Conservation (phyloP, 1,140 invertebrate species). For the Oedothorax gibbosus region DNA sequence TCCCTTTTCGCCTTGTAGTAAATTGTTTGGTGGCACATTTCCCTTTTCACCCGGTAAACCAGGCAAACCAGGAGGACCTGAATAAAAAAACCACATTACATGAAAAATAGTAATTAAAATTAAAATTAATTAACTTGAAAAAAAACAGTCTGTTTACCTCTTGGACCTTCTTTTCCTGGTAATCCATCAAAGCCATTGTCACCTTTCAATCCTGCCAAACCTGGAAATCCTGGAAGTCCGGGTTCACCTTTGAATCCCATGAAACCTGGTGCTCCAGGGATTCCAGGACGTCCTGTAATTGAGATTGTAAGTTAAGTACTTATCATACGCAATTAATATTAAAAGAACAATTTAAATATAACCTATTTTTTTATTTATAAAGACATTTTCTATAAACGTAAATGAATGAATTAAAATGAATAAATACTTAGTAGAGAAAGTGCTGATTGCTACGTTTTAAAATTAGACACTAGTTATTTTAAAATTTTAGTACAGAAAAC, state of each 20-base stretch:
- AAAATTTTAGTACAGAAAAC: too few species aligned
- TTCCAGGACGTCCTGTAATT: conserved; percentile 66
- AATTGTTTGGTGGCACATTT: conserved; percentile 35
- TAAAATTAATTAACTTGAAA: not conserved
- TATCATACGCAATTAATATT: too few species aligned
- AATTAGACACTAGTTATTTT: too few species aligned
- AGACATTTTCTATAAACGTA: too few species aligned
- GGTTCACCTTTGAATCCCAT: conserved; percentile 55
- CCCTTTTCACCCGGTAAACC: conserved; percentile 60
- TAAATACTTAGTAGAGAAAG: too few species aligned
- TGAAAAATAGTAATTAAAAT: not conserved
- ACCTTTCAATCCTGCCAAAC: conserved; percentile 70
- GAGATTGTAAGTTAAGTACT: too few species aligned
- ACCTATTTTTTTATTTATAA: too few species aligned
- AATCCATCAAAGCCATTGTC: conserved; percentile 79
- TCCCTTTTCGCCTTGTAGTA: conserved; percentile 47
- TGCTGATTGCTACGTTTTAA: too few species aligned
- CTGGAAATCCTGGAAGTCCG: conserved; percentile 72
- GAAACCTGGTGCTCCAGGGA: conserved; percentile 68
- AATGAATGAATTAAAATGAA: too few species aligned
- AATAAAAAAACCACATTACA: not conserved
- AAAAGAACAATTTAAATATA: too few species aligned
- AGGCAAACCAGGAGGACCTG: conserved; percentile 42
- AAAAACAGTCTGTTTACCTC: conserved; percentile 1
- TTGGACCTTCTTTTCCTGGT: conserved; percentile 63